Evolutionary conservation across 2,888 invertebrate genomes (phyloP), one percentile per base, ranked within the genome.

Genomic region (Epirrita christyi): DNA sequence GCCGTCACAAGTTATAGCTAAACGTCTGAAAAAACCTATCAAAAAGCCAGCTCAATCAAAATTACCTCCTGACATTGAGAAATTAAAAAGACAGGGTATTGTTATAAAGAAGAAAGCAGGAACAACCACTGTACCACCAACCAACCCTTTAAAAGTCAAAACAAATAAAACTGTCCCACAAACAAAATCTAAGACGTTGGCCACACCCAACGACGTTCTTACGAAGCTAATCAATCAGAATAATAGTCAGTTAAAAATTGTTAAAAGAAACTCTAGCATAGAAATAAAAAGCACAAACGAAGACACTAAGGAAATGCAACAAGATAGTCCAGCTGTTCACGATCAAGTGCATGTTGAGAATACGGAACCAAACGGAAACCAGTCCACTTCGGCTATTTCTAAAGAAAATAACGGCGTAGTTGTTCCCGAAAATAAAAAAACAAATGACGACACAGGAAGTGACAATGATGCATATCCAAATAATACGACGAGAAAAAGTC

Each of bases 11-110:
- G 76, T 82, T 40, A 81, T 91, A 36, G 73, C 80, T 32, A 90
- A 88, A 68, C 82, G 83, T 37, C 70, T 83, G n/a, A 87, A 84
- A 72, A 68, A 48, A 11, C 48, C 51, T 21, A 40, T 55, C 5
- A 85, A 78, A 69, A 87, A 81, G 68, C 42, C 66, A 50, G 75
- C 70, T 28, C 54, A 67, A 28, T 66, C 68, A 14, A 79, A 75
- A 61, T 60, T 77, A 28, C 74, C 83, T 38, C 72, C 83, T 41
- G 83, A 88, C 61, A 64, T 92, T 59, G 81, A 83, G 53, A 91
- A 89, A 75, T 75, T 91, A 66, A 86, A 88, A 71, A 84, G 80
- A 62, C 84, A 86, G 59, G 91, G 92, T 46, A 88, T 91, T 59
- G 78, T 83, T 48, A 80, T 92, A 8, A 89, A 86, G 78, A 80